Base-by-base conservation (phyloP, 2,113 vertebrate genomes). In the Chrysochloris asiatica region DNA sequence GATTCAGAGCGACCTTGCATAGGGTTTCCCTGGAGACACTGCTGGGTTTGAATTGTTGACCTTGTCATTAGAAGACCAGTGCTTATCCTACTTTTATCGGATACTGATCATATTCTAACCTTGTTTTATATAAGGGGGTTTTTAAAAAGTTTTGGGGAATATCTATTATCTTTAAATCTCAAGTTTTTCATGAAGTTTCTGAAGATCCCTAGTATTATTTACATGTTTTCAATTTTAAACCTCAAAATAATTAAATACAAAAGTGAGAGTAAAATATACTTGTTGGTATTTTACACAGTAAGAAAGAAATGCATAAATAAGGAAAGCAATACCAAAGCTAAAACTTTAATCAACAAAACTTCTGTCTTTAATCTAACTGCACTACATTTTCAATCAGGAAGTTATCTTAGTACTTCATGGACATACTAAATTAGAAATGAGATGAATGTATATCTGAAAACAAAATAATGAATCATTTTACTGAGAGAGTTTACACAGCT, bases 391-490 rank as follows among this genome's bases (percentile, higher is more conserved):
- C 7, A 94, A 52, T 88, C 94, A 92, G 75, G 50, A 91, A 69
- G 86, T 95, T 95, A 17, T 90, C n/a, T 90, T 83, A 69, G 10
- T 38, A 11, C 77, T 89, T 30, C 85, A 65, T 85, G 95, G 61
- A 97, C 92, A 94, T 72, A 85, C 48, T 84, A 43, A 78, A 96
- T 94, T 91, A 96, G 92, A 87, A 73, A 93, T 71, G 52, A 96
- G 48, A 96, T 92, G 89, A 97, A 96, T 65, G 83, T 67, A 83
- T 78, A 75, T 65, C 47, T 3, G 0, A 21, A 93, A 95, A 94
- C 3, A 95, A 87, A 86, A 94, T 88, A 96, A 80, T 94, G 26
- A 52, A 97, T 96, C 92, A 95, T 61, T 52, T 92, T 93, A 61
- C 41, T 26, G 54, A 26, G 26, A 93, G 90, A 90, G 41, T 93